A percentile compares a stretch with the other conserved stretches of the same genome.
Conservation (phyloP, 2,797 vertebrate species). For the Oreortyx pictus region DNA sequence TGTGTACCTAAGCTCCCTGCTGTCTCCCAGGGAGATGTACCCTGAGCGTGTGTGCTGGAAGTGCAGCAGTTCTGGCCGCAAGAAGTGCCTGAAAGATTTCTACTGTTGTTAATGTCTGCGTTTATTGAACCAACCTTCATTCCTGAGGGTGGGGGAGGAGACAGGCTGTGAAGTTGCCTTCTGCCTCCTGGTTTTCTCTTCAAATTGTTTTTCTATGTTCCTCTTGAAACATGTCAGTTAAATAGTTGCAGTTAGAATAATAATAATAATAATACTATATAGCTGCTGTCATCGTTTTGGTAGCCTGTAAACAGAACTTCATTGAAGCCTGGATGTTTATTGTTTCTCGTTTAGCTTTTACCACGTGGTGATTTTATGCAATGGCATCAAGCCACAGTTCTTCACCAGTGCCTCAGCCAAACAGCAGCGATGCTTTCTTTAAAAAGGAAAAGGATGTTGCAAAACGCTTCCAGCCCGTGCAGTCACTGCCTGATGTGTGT, state of each 20-base stretch:
- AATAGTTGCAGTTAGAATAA: background rate
- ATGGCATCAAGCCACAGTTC: constrained; percentile 96
- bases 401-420: constrained; percentile 88
- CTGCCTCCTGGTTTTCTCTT: background rate
- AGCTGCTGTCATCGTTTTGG: background rate
- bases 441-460: constrained; percentile 87
- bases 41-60: background rate
- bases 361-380: constrained; percentile 87
- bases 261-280: background rate
- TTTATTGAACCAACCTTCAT: background rate
- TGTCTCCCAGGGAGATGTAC: background rate
- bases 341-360: constrained; percentile 78
- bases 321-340: background rate
- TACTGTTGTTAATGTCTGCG: background rate
- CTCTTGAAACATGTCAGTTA: background rate
- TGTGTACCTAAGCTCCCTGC: background rate
- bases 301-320: background rate
- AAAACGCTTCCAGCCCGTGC: constrained; percentile 79
- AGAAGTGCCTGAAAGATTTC: background rate
- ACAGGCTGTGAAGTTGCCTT: background rate
- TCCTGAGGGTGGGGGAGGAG: background rate
- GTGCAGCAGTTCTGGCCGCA: accelerated
- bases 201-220: background rate
- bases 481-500: constrained; percentile 95
- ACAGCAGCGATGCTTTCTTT: constrained; percentile 85